phyloP scores from a whole-genome alignment of 2,113 vertebrate genomes.

The Ascaphus truei region DNA sequence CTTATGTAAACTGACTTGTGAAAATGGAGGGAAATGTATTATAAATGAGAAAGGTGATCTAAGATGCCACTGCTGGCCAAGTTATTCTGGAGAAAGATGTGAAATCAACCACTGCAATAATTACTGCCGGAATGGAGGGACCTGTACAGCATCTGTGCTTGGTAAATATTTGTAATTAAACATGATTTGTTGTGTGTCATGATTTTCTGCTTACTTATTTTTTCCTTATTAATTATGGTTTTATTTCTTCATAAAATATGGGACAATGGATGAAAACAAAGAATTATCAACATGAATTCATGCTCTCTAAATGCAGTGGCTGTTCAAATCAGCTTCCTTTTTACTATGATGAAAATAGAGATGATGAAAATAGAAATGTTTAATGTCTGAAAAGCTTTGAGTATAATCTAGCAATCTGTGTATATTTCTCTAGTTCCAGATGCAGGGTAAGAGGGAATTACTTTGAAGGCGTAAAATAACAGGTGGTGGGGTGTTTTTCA shows the following conservation, averaged over 20 bases:
- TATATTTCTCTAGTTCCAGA: slow-evolving; percentile 1
- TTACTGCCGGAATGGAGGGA: slow-evolving; percentile 94
- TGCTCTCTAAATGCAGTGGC: background rate
- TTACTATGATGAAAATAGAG: background rate
- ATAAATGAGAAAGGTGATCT: slow-evolving; percentile 90
- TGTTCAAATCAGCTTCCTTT: background rate
- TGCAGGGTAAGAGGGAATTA: slow-evolving; percentile 23
- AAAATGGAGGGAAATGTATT: slow-evolving; percentile 92
- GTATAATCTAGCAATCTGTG: slow-evolving; percentile 24
- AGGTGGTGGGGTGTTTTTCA: slow-evolving; percentile 24
- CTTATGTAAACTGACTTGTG: slow-evolving; percentile 83
- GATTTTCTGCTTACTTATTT: background rate
- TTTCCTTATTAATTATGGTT: background rate
- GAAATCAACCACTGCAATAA: slow-evolving; percentile 91
- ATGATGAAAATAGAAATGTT: background rate
- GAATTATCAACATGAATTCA: background rate
- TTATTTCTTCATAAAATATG: background rate
- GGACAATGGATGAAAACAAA: background rate
- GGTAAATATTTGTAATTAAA: slow-evolving; percentile 64
- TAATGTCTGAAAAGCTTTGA: background rate
- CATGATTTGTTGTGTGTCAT: background rate
- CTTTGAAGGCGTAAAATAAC: slow-evolving; percentile 13
- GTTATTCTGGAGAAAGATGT: slow-evolving; percentile 91
- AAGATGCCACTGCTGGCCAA: slow-evolving; percentile 94
- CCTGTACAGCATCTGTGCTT: slow-evolving; percentile 81